Conservation (phyloP, 2,113 vertebrate species). For the Balaenoptera acutorostrata region DNA sequence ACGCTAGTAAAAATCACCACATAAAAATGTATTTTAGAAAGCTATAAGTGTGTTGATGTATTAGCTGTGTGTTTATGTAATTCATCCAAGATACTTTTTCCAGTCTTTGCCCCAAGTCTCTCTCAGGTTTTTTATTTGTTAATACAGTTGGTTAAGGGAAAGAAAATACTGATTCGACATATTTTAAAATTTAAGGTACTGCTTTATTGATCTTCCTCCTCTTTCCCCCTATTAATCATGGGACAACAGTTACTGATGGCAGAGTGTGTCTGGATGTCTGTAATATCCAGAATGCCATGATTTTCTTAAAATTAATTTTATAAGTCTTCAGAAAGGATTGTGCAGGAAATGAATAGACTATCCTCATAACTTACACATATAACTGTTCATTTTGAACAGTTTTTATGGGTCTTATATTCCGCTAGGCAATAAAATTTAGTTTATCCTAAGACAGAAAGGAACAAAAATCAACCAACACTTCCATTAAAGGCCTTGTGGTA, state of each 20-base stretch:
- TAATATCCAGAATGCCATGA: neutral
- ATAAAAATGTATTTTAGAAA: slow-evolving; percentile 23
- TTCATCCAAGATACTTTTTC: slow-evolving; percentile 18
- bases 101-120: neutral
- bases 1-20: neutral
- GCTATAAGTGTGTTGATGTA: neutral
- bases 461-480: slow-evolving; percentile 66
- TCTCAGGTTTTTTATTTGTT: slow-evolving; percentile 17
- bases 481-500: slow-evolving; percentile 41
- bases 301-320: slow-evolving; percentile 57
- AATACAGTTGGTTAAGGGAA: neutral
- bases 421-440: slow-evolving; percentile 62
- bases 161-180: neutral
- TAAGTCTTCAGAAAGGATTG: slow-evolving; percentile 41
- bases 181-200: neutral
- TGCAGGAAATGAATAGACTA: slow-evolving; percentile 69
- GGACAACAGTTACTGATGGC: neutral
- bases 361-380: slow-evolving; percentile 50
- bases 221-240: neutral
- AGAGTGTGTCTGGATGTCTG: neutral
- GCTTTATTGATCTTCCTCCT: neutral
- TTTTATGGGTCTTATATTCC: slow-evolving; percentile 66
- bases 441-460: slow-evolving; percentile 67
- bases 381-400: slow-evolving; percentile 55
- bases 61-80: neutral